Evolutionary conservation across 2,113 vertebrate species (phyloP), one percentile per base, ranked within the genome.

Genomic region (Eublepharis macularius): DNA sequence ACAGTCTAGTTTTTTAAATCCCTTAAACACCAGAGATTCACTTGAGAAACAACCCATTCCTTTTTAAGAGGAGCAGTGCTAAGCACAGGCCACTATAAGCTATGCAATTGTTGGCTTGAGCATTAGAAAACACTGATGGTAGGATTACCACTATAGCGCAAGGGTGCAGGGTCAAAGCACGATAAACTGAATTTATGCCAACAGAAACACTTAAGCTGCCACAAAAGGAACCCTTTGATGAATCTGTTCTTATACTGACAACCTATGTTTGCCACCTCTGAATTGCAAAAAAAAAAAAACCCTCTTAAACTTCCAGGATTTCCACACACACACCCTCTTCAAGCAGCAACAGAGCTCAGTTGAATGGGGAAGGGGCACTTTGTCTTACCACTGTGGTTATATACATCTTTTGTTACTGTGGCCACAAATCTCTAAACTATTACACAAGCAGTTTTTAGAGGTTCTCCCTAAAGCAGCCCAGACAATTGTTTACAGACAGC

Each of bases 121-220:
- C 4, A n/a, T 88, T 90, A 90, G 81, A 86, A 73, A 88, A 73
- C 16, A 7, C 12, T 76, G 76, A 69, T 76, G 19, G 68, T 29
- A 82, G 69, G 86, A 92, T 69, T 91, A 86, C 29, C 82, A 47
- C 12, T 82, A 14, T 16, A 86, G 41, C 36, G 41, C 2, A 90
- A n/a, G 47, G 34, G 43, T 84, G 66, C 81, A 86, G 13, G 51
- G 63, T 92, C 79, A 93, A 93, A 93, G 91, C 19, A 76, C 1
- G 0, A 73, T 65, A 90, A 91, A 70, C 6, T 34, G 32, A 85
- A 85, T 24, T 92, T 88, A 34, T 78, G 51, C 54, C 39, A 91
- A 89, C 0, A 86, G 70, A 86, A 94, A 84, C 66, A 92, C 84
- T 82, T 63, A 79, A 63, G 34, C 89, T 83, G 83, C 76, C 63